Evolutionary conservation across 2,113 vertebrate species (phyloP), one percentile per base, ranked within the genome.

Genomic region (Tupaia tana): DNA sequence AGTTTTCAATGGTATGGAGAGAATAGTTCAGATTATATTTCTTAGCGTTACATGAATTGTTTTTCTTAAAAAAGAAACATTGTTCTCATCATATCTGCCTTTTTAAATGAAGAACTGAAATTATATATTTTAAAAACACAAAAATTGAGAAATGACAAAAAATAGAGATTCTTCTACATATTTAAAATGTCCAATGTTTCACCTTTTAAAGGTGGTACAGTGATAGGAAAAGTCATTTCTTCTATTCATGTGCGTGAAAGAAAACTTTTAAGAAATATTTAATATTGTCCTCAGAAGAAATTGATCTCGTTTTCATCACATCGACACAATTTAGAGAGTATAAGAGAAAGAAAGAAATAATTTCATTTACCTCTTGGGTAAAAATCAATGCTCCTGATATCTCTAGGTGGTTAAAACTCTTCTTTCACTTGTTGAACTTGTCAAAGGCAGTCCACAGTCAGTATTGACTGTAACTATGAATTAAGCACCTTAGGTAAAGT

Each of bases 121-220:
- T 71, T 80, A 58, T 58, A 3, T 43, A 85, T 84, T 83, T 85
- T 93, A 79, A 80, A 14, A 29, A 2, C 22, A 84, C 1, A 61
- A 88, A 16, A 34, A 12, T 13, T 90, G 58, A 95, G 16, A 89
- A 95, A 89, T 74, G 24, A 86, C 24, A 85, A 9, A 80, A 94
- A 86, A 83, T 12, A 78, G 56, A 94, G 18, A 83, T 59, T 69
- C 9, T 86, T 56, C 7, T n/a, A 81, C 20, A 64, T 89, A 80
- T 6, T 87, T 69, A 67, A 63, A 61, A n/a, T 59, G 85, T 66
- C 82, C 27, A 90, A 0, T 64, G 12, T 77, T 81, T 85, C 6
- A 69, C 67, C 27, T 96, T 94, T 85, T 15, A 74, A 82, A 91
- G 7, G 43, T 75, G 34, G 59, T 29, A 54, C 15, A 34, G 1